phyloP scores from a whole-genome alignment of 2,888 invertebrate genomes.

The Drosophila maculinotata region DNA sequence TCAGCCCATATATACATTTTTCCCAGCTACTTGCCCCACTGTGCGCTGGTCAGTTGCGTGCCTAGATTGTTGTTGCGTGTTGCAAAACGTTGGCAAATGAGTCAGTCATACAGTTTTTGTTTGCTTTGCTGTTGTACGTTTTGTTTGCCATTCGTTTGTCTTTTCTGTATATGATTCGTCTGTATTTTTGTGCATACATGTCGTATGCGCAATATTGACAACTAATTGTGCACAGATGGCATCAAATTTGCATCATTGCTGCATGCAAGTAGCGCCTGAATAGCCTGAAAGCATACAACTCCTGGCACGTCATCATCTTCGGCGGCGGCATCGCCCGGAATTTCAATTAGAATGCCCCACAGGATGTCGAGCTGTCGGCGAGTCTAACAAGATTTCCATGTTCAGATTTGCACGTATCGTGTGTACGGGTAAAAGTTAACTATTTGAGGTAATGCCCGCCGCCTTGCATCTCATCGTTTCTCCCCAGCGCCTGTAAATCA shows the following conservation, averaged over 20 bases:
- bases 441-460: slow-evolving; percentile 22
- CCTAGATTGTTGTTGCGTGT: slow-evolving; percentile 73
- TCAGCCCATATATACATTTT: too few species aligned
- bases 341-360: slow-evolving; percentile 74
- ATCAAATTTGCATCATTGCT: slow-evolving; percentile 73
- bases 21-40: slow-evolving; percentile 34
- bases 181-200: slow-evolving; percentile 50
- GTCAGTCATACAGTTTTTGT: slow-evolving; percentile 67
- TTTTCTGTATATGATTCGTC: slow-evolving; percentile 11
- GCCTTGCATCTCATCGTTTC: slow-evolving; percentile 2
- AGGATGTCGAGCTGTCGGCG: slow-evolving; percentile 57
- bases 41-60: slow-evolving; percentile 67
- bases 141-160: slow-evolving; percentile 34
- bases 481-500: slow-evolving; percentile 58
- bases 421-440: slow-evolving; percentile 42
- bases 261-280: slow-evolving; percentile 40
- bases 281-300: slow-evolving; percentile 6
- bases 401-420: slow-evolving; percentile 53
- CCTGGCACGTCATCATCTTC: slow-evolving; percentile 30
- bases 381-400: slow-evolving; percentile 74
- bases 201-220: slow-evolving; percentile 77
- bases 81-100: slow-evolving; percentile 76
- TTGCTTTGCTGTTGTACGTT: slow-evolving; percentile 40
- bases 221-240: slow-evolving; percentile 76
- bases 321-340: slow-evolving; percentile 52